Evolutionary conservation across 2,888 invertebrate genomes (phyloP), one percentile per base, ranked within the genome.

Genomic region (Cosmia pyralina): DNA sequence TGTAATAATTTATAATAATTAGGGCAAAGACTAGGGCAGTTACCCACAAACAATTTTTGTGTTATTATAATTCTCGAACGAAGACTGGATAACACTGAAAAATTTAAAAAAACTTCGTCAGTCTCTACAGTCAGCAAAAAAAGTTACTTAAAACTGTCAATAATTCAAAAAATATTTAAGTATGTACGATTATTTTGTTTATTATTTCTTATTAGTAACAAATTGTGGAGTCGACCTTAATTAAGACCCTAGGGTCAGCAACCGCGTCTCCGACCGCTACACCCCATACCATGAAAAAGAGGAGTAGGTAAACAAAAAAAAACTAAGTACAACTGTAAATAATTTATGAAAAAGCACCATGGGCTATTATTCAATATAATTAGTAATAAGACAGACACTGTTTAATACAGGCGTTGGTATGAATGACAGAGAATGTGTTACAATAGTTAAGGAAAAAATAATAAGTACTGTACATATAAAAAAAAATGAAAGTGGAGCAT

Each of bases 381-480:
- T 68, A 67, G 34, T 46, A 46, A 46, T 50, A 50, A 44, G n/a
- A 28, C 52, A 50, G 15, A 59, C 50, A 50, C 38, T 75, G 75
- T 46, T 38, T 46, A 59, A 52, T 22, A 75, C 58, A 66, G 65
- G 28, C 8, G 38, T n/a, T 34, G 17, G 52, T 66, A 53, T 64
- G 55, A 74, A 55, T 64, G 74, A 58, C 50, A 28, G 57, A 74
- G 34, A 34, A 67, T 75, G 67, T 59, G 38, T 53, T 52, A 5
- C 66, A 58, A 59, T 74, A 75, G 38, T 46, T 74, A 75, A 75
- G 68, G 46, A 53, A 46, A 73, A 67, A 53, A 38, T 38, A 41
- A 75, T 46, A 74, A 74, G 68, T 48, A 13, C 13, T 74, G 74
- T 74, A 75, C 4, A 74, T 75, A 74, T 75, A 52, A 65, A 57